Percentiles rank a stretch among this genome's conserved stretches.
These are phyloP conservation scores for Barnardius zonarius DNA, from an alignment of 2,113 vertebrate genomes.

Conservation along the genomic window DNA sequence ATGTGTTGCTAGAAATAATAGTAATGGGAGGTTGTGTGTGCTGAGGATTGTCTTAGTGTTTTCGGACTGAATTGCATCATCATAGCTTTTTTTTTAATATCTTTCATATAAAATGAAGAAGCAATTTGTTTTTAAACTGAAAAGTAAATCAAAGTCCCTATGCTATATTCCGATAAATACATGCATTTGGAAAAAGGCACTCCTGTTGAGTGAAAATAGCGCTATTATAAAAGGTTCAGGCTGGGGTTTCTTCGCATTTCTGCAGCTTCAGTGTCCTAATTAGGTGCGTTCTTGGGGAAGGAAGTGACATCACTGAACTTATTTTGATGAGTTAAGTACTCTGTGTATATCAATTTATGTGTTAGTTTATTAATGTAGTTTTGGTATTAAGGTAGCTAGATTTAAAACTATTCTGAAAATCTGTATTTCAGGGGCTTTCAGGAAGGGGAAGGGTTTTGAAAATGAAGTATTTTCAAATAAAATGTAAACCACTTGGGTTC, in stretches of 20 bases:
- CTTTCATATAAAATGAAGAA: not conserved
- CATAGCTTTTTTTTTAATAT: not conserved
- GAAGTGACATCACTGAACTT: not conserved
- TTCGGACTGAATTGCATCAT: not conserved
- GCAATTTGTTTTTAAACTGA: not conserved
- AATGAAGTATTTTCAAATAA: not conserved
- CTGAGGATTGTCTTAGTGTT: not conserved
- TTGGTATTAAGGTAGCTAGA: not conserved
- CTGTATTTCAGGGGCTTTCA: not conserved
- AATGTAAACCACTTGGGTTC: not conserved
- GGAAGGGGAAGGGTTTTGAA: not conserved
- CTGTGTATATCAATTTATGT: not conserved
- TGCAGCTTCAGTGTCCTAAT: not conserved
- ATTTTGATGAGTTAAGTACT: accelerated
- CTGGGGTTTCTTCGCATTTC: not conserved
- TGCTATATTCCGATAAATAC: not conserved
- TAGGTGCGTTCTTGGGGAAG: not conserved
- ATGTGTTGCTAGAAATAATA: not conserved
- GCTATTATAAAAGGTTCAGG: not conserved
- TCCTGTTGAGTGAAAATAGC: not conserved
- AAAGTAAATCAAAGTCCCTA: not conserved
- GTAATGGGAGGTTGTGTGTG: not conserved
- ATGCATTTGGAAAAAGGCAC: not conserved
- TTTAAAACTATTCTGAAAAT: not conserved
- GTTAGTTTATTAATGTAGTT: not conserved